A percentile compares a stretch with the other conserved stretches of the same genome.
phyloP scores from a whole-genome alignment of 2,113 vertebrate genomes.

The Zingel zingel region DNA sequence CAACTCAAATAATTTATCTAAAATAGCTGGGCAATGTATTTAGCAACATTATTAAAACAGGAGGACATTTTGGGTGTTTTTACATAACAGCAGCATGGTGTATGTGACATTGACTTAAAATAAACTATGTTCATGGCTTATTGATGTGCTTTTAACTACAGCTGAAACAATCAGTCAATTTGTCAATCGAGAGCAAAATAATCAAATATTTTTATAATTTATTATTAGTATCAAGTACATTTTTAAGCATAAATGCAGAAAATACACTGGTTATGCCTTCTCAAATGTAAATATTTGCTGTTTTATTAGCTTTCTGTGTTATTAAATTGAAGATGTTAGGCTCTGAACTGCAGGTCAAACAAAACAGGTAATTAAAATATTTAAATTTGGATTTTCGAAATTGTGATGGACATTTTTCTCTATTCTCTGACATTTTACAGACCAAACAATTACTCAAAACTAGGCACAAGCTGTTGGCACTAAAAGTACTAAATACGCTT shows the following conservation, averaged over 20 bases:
- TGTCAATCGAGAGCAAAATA: background rate
- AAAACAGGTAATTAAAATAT: background rate
- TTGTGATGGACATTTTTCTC: background rate
- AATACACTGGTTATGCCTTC: too few species aligned
- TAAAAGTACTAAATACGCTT: background rate
- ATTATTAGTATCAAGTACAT: background rate
- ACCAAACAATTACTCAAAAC: background rate
- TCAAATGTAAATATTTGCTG: too few species aligned
- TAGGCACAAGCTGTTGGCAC: too few species aligned
- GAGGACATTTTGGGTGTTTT: too few species aligned
- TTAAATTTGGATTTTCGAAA: background rate
- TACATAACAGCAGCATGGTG: background rate
- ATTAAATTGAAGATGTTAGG: background rate
- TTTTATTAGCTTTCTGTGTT: too few species aligned
- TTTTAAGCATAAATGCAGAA: background rate
- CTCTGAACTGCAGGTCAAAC: background rate
- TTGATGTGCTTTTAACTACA: background rate
- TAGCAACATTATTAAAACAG: too few species aligned
- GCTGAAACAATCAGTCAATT: background rate
- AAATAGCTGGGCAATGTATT: too few species aligned
- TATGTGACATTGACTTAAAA: background rate
- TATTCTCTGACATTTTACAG: background rate
- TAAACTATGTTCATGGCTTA: background rate
- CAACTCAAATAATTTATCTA: too few species aligned
- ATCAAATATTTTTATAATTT: background rate